phyloP scores from a whole-genome alignment of 2,797 vertebrate species.

The Lycodopsis pacificus region DNA sequence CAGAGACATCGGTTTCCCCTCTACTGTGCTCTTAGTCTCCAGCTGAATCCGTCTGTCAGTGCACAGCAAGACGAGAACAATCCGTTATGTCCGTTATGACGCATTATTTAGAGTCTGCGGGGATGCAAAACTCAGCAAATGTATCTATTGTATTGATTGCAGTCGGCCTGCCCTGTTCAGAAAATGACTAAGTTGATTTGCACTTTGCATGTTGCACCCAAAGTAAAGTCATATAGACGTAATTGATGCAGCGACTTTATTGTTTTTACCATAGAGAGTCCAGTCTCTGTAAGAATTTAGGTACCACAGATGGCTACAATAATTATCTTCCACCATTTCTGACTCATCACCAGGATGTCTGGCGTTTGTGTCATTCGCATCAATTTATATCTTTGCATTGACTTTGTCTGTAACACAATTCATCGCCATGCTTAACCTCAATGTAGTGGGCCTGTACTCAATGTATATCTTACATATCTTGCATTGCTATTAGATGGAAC shows the following conservation, averaged over 20 bases:
- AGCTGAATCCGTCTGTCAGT: background rate
- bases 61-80: background rate
- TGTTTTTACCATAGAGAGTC: background rate
- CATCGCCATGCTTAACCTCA: background rate
- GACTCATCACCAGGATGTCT: background rate
- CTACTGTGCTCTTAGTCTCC: background rate
- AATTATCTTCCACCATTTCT: background rate
- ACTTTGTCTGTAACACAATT: background rate
- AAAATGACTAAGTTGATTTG: background rate
- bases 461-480: too few species aligned
- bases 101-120: background rate
- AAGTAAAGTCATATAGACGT: background rate
- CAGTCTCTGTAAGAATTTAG: background rate
- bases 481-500: too few species aligned
- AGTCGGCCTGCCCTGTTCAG: background rate
- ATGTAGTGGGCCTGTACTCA: background rate
- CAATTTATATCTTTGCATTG: background rate
- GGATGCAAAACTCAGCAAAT: background rate
- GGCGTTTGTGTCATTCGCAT: background rate
- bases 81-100: background rate
- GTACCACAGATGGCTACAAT: background rate
- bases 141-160: background rate
- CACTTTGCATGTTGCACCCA: background rate
- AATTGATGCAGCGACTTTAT: background rate
- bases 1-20: background rate